Base-by-base conservation (phyloP, 2,113 vertebrate species). In the Saccopteryx bilineata region DNA sequence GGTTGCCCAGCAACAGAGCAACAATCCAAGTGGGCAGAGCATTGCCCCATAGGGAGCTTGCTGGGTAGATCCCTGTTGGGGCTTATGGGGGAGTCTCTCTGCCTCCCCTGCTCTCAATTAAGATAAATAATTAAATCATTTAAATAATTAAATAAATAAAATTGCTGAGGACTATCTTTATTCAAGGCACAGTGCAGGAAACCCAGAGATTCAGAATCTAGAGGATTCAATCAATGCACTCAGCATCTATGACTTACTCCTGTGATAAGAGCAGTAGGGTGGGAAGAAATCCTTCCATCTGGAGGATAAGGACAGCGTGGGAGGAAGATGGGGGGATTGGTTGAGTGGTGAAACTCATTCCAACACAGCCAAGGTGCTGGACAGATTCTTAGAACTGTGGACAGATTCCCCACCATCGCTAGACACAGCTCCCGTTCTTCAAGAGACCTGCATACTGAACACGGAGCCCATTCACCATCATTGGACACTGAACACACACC, bases 221-320 rank as follows among this genome's bases (percentile, higher is more conserved):
- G 28, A 52, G 24, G 15, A 1, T 10, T 26, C 33, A 1, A 2
- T 26, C 33, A 1, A 2, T 10, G 28, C 33, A 21, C 11, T 33
- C n/a, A 5, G 75, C 72, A 11, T 11, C 15, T 0, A 9, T 2
- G 0, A 3, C 19, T 56, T 28, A 28, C 14, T 28, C 7, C 5
- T 21, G 11, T 17, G 6, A 26, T n/a, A 7, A 52, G n/a, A 6
- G 46, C 23, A 39, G 28, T 13, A 13, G 5, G 17, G 81, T 19
- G 52, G 31, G 31, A n/a, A 61, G 80, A 50, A 50, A 15, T 21
- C 5, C 13, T 39, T 78, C 28, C 19, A 4, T 8, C 23, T 26
- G 50, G 61, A 48, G 69, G 68, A 4, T 7, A 14, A 13, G 28
- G 39, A 33, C 23, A 2, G 60, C 26, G 1, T 10, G 17, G 68